phyloP scores from a whole-genome alignment of 1,140 invertebrate genomes.

The Atopsyche davidsoni region DNA sequence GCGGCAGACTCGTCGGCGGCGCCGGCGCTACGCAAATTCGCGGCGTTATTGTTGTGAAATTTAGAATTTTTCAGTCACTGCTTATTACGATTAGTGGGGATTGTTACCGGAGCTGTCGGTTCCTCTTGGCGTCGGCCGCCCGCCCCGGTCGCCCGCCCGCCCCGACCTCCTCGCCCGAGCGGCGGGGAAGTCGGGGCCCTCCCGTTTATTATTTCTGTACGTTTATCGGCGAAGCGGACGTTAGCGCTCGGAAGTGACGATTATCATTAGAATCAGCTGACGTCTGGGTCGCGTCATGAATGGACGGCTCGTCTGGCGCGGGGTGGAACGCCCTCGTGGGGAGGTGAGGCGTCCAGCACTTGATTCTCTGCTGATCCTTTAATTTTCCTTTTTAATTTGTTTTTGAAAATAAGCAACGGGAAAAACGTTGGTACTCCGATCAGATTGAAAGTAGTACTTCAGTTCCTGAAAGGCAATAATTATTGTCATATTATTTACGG shows the following conservation, averaged over 20 bases:
- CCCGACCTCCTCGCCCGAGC: background rate
- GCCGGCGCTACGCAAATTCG: constrained; percentile 28
- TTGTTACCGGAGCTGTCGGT: constrained; percentile 6
- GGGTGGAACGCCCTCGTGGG: too few relatives aligned
- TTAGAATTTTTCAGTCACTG: constrained; percentile 20
- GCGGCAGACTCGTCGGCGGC: constrained; percentile 23
- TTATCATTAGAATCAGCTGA: constrained; percentile 5
- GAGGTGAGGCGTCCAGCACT: background rate
- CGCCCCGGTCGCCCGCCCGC: constrained; percentile 2
- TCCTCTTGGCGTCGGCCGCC: constrained; percentile 14
- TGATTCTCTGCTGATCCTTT: background rate
- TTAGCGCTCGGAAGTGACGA: constrained; percentile 3
- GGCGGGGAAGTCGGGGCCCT: constrained; percentile 2
- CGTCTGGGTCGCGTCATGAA: background rate
- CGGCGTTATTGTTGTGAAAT: constrained; percentile 27
- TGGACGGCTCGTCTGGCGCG: background rate
- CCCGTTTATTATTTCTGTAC: constrained; percentile 20
- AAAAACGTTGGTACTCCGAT: too few relatives aligned
- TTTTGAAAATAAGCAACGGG: too few relatives aligned
- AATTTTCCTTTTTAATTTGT: too few relatives aligned
- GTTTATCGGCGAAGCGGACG: background rate
- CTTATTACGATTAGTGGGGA: constrained; percentile 16
- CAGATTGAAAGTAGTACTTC: too few relatives aligned
- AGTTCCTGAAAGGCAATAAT: too few relatives aligned
- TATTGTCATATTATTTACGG: too few relatives aligned